Evolutionary conservation across 1,140 invertebrate species (phyloP).

Genomic region (Drosophila grimshawi): DNA sequence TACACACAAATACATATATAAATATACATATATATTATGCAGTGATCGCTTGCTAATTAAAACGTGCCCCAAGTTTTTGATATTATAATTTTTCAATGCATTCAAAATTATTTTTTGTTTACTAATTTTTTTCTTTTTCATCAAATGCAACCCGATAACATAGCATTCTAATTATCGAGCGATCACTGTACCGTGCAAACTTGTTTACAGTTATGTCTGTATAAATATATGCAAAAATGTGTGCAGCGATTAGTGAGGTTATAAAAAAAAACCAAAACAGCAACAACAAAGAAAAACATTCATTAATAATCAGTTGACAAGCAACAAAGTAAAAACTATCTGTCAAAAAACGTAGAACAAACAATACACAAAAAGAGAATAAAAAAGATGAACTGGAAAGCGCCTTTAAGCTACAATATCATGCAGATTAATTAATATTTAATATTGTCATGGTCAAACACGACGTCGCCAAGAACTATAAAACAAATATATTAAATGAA

Average conservation of each 20-base stretch:
- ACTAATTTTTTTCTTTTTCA: not conserved
- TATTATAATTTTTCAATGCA: not conserved
- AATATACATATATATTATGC: constrained; percentile 9
- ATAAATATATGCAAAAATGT: not conserved
- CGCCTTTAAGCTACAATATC: constrained; percentile 48
- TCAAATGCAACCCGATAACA: not conserved
- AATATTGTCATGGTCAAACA: constrained; percentile 79
- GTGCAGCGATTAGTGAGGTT: constrained; percentile 62
- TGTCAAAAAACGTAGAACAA: constrained; percentile 31
- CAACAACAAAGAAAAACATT: constrained; percentile 13
- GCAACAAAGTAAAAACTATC: constrained; percentile 38
- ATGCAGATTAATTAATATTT: constrained; percentile 81
- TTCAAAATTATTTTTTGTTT: too few relatives aligned
- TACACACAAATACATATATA: not conserved
- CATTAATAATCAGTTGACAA: constrained; percentile 37
- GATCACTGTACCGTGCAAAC: constrained; percentile 8
- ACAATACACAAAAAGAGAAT: constrained; percentile 26
- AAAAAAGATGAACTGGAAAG: constrained; percentile 37
- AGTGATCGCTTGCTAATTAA: not conserved
- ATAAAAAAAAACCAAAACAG: constrained; percentile 34
- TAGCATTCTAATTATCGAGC: constrained; percentile 1
- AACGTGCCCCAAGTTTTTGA: not conserved
- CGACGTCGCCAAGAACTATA: constrained; percentile 58
- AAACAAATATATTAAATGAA: constrained; percentile 41
- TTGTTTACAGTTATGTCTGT: constrained; percentile 5